These are phyloP conservation scores for Campoletis raptor DNA, from an alignment of 2,888 invertebrate genomes.

Conservation along the genomic window DNA sequence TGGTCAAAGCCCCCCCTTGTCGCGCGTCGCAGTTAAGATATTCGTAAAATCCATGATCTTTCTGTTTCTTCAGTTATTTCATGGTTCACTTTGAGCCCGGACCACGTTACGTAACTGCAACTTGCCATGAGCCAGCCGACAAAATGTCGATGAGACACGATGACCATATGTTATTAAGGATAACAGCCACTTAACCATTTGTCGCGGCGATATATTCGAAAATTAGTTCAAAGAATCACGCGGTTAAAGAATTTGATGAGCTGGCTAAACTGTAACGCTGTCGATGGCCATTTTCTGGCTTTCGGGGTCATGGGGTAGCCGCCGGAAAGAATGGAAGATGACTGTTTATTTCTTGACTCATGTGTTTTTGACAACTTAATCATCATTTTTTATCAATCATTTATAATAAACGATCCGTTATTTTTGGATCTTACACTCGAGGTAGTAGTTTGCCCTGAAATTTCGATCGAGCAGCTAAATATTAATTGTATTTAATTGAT, in stretches of 20 bases:
- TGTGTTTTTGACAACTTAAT: neutral
- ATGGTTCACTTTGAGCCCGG: too few relatives aligned
- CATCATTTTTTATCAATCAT: neutral
- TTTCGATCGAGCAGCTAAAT: neutral
- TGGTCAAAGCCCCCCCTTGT: neutral
- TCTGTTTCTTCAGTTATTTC: neutral
- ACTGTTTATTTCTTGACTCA: neutral
- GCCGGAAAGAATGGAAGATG: neutral
- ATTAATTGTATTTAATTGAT: neutral
- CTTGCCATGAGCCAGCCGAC: slow-evolving; percentile 49
- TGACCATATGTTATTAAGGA: slow-evolving; percentile 15
- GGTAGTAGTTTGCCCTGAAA: neutral
- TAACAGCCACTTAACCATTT: neutral
- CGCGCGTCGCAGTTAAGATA: too few relatives aligned
- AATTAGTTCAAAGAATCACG: neutral
- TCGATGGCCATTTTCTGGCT: neutral
- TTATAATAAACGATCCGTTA: neutral
- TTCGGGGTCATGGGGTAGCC: neutral
- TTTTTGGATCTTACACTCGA: neutral
- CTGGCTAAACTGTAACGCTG: neutral
- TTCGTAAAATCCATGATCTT: neutral
- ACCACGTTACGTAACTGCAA: slow-evolving; percentile 1
- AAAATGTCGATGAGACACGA: slow-evolving; percentile 57
- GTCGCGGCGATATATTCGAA: neutral
- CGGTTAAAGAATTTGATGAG: neutral